phyloP scores from a whole-genome alignment of 1,140 invertebrate genomes.

The Melitaea cinxia region DNA sequence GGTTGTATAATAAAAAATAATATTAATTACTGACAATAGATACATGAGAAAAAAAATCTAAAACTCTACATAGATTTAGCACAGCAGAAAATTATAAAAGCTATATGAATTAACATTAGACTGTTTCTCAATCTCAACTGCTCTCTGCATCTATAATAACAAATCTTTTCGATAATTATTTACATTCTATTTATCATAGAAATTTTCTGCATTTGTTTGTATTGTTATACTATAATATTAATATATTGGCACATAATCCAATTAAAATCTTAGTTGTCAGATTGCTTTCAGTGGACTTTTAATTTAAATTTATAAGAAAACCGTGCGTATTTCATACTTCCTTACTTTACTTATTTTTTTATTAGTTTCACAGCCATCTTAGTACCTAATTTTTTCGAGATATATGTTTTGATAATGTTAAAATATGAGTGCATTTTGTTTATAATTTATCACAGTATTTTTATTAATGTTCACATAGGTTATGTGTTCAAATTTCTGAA shows the following conservation, averaged over 20 bases:
- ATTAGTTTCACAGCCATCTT: no score
- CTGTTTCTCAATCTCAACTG: no score
- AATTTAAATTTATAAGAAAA: no score
- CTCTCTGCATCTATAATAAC: no score
- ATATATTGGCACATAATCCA: neutral
- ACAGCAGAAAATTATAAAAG: no score
- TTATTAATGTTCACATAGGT: neutral
- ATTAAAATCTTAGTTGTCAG: neutral
- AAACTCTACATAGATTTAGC: neutral
- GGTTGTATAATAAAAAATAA: neutral
- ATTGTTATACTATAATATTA: neutral
- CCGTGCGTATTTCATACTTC: no score
- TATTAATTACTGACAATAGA: neutral
- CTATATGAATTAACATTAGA: no score
- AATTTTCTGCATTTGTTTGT: no score
- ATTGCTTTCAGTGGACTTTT: neutral
- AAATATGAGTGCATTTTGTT: neutral
- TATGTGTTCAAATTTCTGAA: constrained; percentile 26
- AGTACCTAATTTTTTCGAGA: neutral
- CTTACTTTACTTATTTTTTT: no score
- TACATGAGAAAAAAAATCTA: neutral
- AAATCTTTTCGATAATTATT: no score
- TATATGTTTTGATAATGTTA: neutral
- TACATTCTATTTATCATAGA: no score
- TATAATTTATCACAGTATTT: constrained; percentile 1